A percentile compares a stretch with the other conserved stretches of the same genome.
These are phyloP conservation scores for Dryobotodes eremita DNA, from an alignment of 2,888 invertebrate species.

Conservation along the genomic window DNA sequence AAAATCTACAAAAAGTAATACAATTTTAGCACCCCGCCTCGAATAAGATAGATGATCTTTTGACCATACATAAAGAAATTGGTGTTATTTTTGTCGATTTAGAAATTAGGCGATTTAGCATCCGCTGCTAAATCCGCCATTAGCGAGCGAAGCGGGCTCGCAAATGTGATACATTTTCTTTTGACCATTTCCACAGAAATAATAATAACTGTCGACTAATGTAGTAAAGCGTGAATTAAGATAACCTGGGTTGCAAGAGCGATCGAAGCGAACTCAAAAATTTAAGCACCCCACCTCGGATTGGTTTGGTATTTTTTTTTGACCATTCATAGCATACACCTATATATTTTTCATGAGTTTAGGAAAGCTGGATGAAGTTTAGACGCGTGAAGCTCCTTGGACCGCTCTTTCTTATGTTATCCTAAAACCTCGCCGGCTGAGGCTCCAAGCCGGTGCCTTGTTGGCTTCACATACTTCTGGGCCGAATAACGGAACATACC, in stretches of 20 bases:
- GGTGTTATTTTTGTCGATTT: no score
- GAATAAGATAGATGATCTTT: neutral
- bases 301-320: neutral
- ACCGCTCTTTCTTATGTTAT: neutral
- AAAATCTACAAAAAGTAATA: neutral
- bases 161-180: neutral
- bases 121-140: no score
- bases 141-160: no score
- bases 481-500: neutral
- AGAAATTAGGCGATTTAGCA: no score
- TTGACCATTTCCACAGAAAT: neutral
- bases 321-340: no score
- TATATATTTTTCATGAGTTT: neutral
- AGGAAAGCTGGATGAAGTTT: neutral
- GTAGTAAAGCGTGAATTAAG: neutral
- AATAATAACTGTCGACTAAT: no score
- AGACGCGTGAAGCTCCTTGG: neutral
- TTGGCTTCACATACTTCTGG: neutral
- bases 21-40: neutral
- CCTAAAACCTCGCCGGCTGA: neutral
- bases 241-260: neutral
- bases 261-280: neutral
- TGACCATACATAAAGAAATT: neutral
- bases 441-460: no score
- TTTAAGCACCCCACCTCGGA: neutral